phyloP scores from a whole-genome alignment of 2,113 vertebrate genomes.

The Platysteira castanea region DNA sequence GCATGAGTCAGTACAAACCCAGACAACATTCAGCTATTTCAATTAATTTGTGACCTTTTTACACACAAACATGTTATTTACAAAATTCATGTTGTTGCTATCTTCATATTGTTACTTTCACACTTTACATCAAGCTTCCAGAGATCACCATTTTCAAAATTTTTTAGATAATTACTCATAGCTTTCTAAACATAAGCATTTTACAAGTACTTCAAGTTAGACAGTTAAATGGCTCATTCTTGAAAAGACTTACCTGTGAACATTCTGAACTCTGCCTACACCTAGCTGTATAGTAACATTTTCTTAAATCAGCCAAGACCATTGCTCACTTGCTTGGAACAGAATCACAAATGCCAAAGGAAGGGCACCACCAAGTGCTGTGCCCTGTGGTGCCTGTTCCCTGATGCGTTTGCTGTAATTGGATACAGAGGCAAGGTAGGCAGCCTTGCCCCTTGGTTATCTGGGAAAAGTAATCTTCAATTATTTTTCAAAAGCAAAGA shows the following conservation, averaged over 20 bases:
- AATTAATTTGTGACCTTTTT: not conserved
- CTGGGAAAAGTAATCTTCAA: not conserved
- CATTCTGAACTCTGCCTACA: not conserved
- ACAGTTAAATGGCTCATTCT: not conserved
- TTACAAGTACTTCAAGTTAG: not conserved
- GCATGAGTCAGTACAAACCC: not conserved
- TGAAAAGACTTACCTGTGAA: not conserved
- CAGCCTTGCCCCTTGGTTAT: no score
- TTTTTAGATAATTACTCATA: not conserved
- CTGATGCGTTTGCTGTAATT: not conserved
- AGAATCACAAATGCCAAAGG: not conserved
- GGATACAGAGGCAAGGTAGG: not conserved
- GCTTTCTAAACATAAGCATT: not conserved
- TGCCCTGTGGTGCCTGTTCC: not conserved
- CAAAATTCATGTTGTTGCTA: not conserved
- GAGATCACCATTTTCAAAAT: not conserved
- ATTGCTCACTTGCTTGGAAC: not conserved
- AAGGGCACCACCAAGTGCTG: not conserved
- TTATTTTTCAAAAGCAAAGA: not conserved
- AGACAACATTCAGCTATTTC: not conserved
- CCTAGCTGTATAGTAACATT: not conserved
- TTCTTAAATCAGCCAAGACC: not conserved
- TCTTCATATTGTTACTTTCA: not conserved
- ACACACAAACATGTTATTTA: not conserved
- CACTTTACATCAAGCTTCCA: not conserved